Evolutionary conservation across 2,888 invertebrate species (phyloP), one percentile per base, ranked within the genome.

Genomic region (Microchrysa polita): DNA sequence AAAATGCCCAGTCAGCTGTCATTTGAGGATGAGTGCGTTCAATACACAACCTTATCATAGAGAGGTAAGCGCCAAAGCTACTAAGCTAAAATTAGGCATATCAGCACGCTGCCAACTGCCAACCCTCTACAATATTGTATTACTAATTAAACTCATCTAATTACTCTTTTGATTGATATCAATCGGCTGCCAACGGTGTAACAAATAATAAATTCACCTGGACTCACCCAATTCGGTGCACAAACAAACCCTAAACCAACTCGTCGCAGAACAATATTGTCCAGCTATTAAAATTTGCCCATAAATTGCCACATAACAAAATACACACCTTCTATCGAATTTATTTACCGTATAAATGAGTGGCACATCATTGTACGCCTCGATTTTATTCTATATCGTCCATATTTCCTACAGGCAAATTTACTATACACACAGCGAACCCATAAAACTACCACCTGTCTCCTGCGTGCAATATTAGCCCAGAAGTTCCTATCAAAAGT

Each of bases 231-330:
- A 34, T 34, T 34, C 4, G n/a, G n/a, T n/a, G n/a, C n/a, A 34
- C 27, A 7, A 48, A 65, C 23, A 18, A n/a, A 20, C 22, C 5
- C 20, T 14, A 16, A 16, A 22, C n/a, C 2, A 20, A 5, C 12
- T 12, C 9, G 22, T 10, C 44, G 1, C n/a, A 20, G 10, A 1
- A 16, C 34, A 23, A 48, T 12, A 44, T 44, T 34, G 48, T n/a
- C 18, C 12, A 5, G 10, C 67, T 22, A 40, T 34, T 55, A 40
- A 55, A 57, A 42, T 42, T 22, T 40, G 40, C 18, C 27, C 55
- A 69, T 69, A 69, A 55, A 69, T 69, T 69, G 69, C 34, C 69
- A 69, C 69, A 55, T 69, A 55, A 69, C 69, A 69, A 55, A 69
- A 69, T 23, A 67, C 69, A 55, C 69, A 69, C 69, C 69, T 69